Evolutionary conservation across 2,888 invertebrate genomes (phyloP), one percentile per base, ranked within the genome.

Genomic region (Cephus rjabovi): DNA sequence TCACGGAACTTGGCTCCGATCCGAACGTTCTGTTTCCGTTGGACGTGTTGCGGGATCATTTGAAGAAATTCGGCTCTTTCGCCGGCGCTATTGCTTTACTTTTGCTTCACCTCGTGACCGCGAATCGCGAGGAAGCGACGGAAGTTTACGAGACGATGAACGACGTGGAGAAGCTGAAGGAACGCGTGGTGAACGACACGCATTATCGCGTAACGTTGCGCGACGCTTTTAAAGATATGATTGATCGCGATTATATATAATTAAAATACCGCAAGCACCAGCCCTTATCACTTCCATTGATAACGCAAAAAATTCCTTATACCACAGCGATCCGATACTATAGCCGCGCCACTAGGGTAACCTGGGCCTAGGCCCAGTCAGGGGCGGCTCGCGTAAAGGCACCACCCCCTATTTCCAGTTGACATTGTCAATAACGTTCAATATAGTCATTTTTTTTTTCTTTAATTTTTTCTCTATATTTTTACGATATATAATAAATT

Each of bases 11-110:
- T 56, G 87, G 87, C 6, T 84, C 85, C 33, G 83, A 89, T 79
- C 79, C 88, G 0, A 79, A 84, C 3, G 77, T 81, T 34, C 56
- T 90, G 3, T 90, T 88, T 78, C 89, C 92, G 0, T 87, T 84
- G 33, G 81, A 83, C 15, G 81, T 75, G 11, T 35, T 35, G 35
- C 0, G 35, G 35, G 35, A 35, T 0, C 35, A 35, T 11, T 35
- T 35, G 35, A 35, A 11, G 11, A 35, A 35, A 35, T 35, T 35
- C 35, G 35, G 11, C 35, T 11, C 35, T 15, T 40, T 40, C 4
- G 40, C 40, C 34, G 84, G 86, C 15, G 77, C 79, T 31, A 87
- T 88, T 85, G 85, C 85, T 11, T 37, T 87, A 12, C 83, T 84
- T 76, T 78, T 84, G 9, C 69, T 87, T 0, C 87, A 85, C 34